Evolutionary conservation across 2,797 vertebrate genomes (phyloP), one percentile per base, ranked within the genome.

Genomic region (Acanthurus lineatus): DNA sequence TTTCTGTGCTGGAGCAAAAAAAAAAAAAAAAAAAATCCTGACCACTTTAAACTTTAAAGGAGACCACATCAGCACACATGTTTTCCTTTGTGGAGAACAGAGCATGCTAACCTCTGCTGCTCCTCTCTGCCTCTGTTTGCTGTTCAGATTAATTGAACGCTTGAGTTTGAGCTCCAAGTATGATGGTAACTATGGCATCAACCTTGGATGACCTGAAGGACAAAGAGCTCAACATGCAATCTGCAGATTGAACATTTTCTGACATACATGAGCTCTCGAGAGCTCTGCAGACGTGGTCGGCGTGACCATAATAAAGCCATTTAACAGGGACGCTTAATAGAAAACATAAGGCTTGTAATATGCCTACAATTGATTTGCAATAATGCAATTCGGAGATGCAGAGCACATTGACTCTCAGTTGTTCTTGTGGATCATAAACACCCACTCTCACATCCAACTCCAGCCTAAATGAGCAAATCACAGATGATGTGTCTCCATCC

Each of bases 401-500:
- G 88, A 84, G 79, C 83, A 68, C 76, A 83, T 73, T 82, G 84
- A 81, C 67, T 79, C 81, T 45, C 52, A 48, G 71, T 82, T 69
- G 85, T 82, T 88, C 75, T 51, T 62, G 82, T 64, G 79, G 79
- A 87, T 84, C 78, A 76, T 89, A 77, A 91, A 90, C 89, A 81
- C 91, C 90, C 89, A 92, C 92, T 86, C 90, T 83, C 75, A 83
- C 68, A n/a, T 86, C 84, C 48, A 53, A 81, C 83, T 81, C 81
- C 79, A 44, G 68, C 81, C 86, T 76, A 91, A 94, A 92, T 92
- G 90, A 90, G 88, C 87, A 84, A 81, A 92, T 86, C 87, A 71
- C 88, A 74, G 84, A 75, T 86, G 90, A 91, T 86, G 86, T 85
- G 83, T 90, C 88, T 92, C 88, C 92, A 94, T 93, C 92, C 89